Conservation (phyloP, 1,140 invertebrate species). For the Rhyzopertha dominica region DNA sequence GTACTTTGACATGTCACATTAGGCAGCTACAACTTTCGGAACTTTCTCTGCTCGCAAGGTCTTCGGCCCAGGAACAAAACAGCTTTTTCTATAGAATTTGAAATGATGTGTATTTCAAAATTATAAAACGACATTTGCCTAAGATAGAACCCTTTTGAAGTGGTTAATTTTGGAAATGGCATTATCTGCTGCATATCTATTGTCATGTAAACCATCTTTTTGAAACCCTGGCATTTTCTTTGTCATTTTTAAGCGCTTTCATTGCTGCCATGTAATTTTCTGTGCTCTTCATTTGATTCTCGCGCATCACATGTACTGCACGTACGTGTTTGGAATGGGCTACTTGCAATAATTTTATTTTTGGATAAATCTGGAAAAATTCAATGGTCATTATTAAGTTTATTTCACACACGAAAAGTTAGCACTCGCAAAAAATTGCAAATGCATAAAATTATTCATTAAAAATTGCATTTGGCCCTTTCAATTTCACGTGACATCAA, state of each 20-base stretch:
- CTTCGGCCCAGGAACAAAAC: conserved; percentile 20
- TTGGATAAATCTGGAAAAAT: too few species aligned
- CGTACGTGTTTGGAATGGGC: too few species aligned
- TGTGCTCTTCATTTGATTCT: conserved; percentile 19
- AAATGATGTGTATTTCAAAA: conserved; percentile 20
- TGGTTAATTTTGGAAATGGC: conserved; percentile 25
- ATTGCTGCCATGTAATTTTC: conserved; percentile 17
- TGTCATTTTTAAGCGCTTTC: conserved; percentile 13
- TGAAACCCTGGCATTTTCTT: neutral
- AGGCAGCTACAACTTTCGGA: conserved; percentile 15
- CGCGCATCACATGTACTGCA: conserved; percentile 27
- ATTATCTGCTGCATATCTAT: conserved; percentile 30
- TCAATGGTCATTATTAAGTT: too few species aligned
- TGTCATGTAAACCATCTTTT: conserved; percentile 23
- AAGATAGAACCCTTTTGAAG: conserved; percentile 29
- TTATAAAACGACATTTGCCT: conserved; percentile 30
- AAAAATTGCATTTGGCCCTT: too few species aligned
- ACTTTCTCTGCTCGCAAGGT: conserved; percentile 17
- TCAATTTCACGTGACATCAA: too few species aligned
- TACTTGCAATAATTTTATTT: too few species aligned
- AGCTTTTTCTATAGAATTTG: neutral
- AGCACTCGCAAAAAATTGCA: too few species aligned
- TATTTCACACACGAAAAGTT: too few species aligned
- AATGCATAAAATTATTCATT: too few species aligned
- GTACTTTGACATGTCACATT: conserved; percentile 1